phyloP scores from a whole-genome alignment of 2,113 vertebrate genomes.

The Theristicus caerulescens region DNA sequence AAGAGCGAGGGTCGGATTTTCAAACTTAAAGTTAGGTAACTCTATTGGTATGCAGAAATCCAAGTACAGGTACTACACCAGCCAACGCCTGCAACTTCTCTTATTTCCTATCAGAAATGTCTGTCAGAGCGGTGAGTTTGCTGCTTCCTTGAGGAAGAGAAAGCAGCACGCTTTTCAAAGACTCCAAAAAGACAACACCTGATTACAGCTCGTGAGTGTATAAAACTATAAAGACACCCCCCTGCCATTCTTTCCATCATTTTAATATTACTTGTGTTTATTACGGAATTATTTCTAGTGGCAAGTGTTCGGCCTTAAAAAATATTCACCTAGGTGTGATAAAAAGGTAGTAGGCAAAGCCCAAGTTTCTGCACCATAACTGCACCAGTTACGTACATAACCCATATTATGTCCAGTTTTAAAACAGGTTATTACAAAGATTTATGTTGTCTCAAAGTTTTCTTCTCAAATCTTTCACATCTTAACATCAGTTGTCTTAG shows the following conservation, averaged over 20 bases:
- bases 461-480: not conserved
- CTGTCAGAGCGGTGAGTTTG: not conserved
- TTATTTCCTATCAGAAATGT: not conserved
- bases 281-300: not conserved
- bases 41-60: not conserved
- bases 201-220: not conserved
- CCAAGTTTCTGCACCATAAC: not conserved
- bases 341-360: not conserved
- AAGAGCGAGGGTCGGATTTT: not conserved
- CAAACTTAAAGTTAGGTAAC: not conserved
- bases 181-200: not conserved
- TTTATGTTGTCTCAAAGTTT: not conserved
- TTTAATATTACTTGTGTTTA: not conserved
- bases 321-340: not conserved
- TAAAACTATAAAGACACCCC: not conserved
- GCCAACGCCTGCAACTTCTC: not conserved
- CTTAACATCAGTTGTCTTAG: not conserved
- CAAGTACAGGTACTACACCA: slow-evolving; percentile 9
- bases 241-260: accelerated
- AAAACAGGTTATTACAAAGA: not conserved
- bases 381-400: not conserved
- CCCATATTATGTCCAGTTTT: not conserved
- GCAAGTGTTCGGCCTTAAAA: not conserved
- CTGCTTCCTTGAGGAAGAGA: not conserved
- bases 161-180: not conserved